Base-by-base conservation (phyloP, 2,888 invertebrate species). In the Tetropium fuscum region DNA sequence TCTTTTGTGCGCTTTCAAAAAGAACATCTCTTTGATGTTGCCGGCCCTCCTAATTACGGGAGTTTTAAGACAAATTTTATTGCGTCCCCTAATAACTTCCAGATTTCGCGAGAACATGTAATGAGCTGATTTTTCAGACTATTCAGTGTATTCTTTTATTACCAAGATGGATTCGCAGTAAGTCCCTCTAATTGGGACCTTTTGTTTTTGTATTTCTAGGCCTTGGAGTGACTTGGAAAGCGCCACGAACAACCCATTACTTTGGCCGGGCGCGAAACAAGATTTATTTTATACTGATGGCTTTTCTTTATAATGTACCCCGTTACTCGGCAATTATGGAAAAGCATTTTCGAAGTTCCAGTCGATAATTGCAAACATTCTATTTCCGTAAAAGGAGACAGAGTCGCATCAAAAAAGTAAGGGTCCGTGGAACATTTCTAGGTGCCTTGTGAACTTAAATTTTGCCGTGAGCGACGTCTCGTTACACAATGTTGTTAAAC, bases 171-270 rank as follows among this genome's bases (percentile, higher is more conserved):
- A 64, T 68, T 58, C 57, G 38, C 51, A 36, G 59, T 65, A 70
- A 70, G 64, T 58, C 63, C 47, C 55, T 55, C 66, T 70, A 70
- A 70, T 70, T 70, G 66, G 65, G 51, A 56, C 60, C 61, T 63
- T 65, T 68, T 60, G 43, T 57, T 60, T 63, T 61, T 61, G 53
- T 53, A 53, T 25, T 19, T 51, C 51, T 10, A 11, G 40, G 16
- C 51, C 51, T 27, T 36, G 51, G 38, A 48, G 38, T 48, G 48
- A 48, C 22, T 36, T 8, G 36, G 40, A 51, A 51, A 38, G 51
- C 40, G 51, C 40, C 19, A 11, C 15, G 51, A 51, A 51, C 22
- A 40, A 40, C 51, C 51, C 27, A 51, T 51, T 51, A 40, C 49
- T 22, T 10, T 25, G 49, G 16, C 6, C 10, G 27, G 27, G 18